phyloP scores from a whole-genome alignment of 2,113 vertebrate species.

The Enhydra lutris region DNA sequence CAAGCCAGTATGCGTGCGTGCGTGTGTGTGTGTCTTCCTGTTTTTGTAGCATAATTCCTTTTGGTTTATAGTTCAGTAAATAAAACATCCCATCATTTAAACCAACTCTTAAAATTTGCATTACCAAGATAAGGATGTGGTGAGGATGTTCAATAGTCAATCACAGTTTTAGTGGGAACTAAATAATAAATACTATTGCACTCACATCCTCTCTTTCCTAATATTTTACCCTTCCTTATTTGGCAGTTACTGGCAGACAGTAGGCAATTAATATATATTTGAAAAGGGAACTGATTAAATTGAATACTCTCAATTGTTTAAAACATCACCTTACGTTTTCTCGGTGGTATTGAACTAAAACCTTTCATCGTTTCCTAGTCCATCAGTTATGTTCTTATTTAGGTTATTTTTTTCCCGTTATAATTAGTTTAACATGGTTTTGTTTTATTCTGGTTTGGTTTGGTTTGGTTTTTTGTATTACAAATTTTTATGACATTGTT shows the following conservation, averaged over 20 bases:
- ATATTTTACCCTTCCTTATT: neutral
- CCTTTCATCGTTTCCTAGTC: neutral
- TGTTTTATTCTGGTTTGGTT: neutral
- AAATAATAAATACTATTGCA: slow-evolving; percentile 11
- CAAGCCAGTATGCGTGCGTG: neutral
- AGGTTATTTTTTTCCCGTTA: neutral
- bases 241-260: neutral
- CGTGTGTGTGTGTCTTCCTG: neutral
- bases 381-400: neutral
- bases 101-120: neutral
- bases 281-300: neutral
- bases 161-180: neutral
- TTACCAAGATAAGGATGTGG: neutral
- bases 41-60: neutral
- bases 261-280: neutral
- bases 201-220: neutral
- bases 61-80: slow-evolving; percentile 10
- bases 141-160: neutral
- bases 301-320: neutral
- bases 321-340: neutral
- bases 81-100: neutral
- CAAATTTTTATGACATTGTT: neutral
- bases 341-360: neutral
- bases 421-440: neutral
- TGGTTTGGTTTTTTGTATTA: neutral